A percentile compares a stretch with the other conserved stretches of the same genome.
Conservation (phyloP, 1,140 invertebrate species). For the Diachasmimorpha longicaudata region DNA sequence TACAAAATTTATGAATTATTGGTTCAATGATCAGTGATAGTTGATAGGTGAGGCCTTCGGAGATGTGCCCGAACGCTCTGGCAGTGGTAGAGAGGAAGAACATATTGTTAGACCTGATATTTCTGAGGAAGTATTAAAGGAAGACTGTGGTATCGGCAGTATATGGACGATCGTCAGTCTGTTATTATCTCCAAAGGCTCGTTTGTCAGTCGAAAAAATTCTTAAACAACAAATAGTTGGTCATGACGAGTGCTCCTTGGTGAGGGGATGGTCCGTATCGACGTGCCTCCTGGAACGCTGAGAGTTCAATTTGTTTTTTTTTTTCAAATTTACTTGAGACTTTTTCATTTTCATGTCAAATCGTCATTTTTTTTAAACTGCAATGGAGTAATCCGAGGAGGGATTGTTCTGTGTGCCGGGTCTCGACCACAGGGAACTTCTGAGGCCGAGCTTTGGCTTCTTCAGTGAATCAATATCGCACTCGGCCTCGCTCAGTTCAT, state of each 20-base stretch:
- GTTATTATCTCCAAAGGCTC: background rate
- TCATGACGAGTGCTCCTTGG: conserved; percentile 1
- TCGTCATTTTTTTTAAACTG: conserved; percentile 60
- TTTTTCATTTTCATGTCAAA: background rate
- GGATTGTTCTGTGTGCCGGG: conserved; percentile 68
- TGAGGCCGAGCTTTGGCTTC: conserved; percentile 73
- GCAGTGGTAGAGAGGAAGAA: background rate
- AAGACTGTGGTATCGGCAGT: background rate
- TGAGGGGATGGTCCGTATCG: background rate
- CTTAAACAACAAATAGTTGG: background rate
- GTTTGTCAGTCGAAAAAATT: background rate
- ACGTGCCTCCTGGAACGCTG: background rate
- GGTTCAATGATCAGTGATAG: background rate
- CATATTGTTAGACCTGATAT: background rate
- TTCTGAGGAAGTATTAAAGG: background rate
- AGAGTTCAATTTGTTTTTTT: background rate
- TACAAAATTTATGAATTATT: background rate
- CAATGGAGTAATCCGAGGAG: conserved; percentile 71
- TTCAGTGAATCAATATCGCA: conserved; percentile 80
- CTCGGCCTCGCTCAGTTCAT: conserved; percentile 72
- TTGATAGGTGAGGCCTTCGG: background rate
- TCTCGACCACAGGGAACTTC: conserved; percentile 76
- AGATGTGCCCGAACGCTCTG: background rate
- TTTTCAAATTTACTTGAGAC: too few relatives aligned
- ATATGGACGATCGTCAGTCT: background rate